Percentiles rank a stretch among this genome's conserved stretches.
These are phyloP conservation scores for Silurus aristotelis DNA, from an alignment of 2,797 vertebrate genomes.

Conservation along the genomic window DNA sequence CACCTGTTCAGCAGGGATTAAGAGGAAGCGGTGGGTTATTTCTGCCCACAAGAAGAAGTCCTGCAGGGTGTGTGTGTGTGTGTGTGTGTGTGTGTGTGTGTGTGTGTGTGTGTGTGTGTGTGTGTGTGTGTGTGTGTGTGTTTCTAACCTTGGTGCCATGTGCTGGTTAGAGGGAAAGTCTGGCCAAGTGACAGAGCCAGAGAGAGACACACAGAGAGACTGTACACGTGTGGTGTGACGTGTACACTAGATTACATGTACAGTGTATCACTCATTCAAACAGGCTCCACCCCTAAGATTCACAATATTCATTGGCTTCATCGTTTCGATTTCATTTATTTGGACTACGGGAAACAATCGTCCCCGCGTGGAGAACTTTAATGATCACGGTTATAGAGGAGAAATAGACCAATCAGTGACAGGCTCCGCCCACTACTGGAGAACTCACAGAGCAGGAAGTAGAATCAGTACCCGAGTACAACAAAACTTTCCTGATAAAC, in stretches of 20 bases:
- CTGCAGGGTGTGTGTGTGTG: slow-evolving; percentile 39
- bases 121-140: slow-evolving; percentile 34
- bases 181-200: slow-evolving; percentile 4
- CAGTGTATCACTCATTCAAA: no score
- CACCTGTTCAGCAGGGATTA: slow-evolving; percentile 82
- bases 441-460: neutral
- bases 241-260: neutral
- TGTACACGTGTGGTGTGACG: neutral
- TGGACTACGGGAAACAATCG: no score
- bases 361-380: neutral
- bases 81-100: slow-evolving; percentile 39
- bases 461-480: neutral
- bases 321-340: neutral
- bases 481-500: neutral
- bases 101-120: slow-evolving; percentile 25
- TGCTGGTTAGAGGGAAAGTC: slow-evolving; percentile 31
- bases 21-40: slow-evolving; percentile 70
- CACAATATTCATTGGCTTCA: neutral
- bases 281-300: neutral
- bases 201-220: slow-evolving; percentile 8
- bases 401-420: neutral
- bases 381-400: neutral
- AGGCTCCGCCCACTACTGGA: neutral
- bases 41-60: slow-evolving; percentile 62
- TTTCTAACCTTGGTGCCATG: slow-evolving; percentile 15